Conservation (phyloP, 2,797 vertebrate species). For the Chelonia mydas region DNA sequence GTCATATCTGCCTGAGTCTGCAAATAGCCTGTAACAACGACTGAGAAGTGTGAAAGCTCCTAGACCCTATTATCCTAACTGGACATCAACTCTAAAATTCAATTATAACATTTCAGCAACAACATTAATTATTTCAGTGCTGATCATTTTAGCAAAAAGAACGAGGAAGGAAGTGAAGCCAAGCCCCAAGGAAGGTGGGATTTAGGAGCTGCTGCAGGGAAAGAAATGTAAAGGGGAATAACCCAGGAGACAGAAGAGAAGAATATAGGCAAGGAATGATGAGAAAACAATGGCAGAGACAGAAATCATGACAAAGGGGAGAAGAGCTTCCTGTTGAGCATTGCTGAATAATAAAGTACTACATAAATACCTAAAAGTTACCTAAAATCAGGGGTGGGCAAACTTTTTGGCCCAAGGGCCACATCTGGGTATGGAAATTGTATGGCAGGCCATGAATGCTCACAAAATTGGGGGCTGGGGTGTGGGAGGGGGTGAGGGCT, state of each 20-base stretch:
- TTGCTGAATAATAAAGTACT: neutral
- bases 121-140: neutral
- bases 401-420: too few relatives aligned
- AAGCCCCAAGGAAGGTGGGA: neutral
- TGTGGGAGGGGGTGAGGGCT: too few relatives aligned
- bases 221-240: neutral
- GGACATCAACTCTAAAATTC: neutral
- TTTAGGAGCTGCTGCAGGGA: neutral
- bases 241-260: neutral
- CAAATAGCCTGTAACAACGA: neutral
- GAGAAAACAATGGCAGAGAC: neutral
- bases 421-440: too few relatives aligned
- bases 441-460: too few relatives aligned
- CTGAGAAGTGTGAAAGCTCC: neutral
- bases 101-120: neutral
- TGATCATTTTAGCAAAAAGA: neutral
- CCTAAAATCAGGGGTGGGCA: neutral
- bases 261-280: neutral
- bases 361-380: neutral
- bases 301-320: neutral
- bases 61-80: neutral
- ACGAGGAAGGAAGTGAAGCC: neutral
- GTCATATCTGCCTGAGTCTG: neutral
- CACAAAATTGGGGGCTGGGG: too few relatives aligned
- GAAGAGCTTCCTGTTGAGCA: neutral